A percentile compares a stretch with the other conserved stretches of the same genome.
phyloP scores from a whole-genome alignment of 2,797 vertebrate species.

The Pristis pectinata region DNA sequence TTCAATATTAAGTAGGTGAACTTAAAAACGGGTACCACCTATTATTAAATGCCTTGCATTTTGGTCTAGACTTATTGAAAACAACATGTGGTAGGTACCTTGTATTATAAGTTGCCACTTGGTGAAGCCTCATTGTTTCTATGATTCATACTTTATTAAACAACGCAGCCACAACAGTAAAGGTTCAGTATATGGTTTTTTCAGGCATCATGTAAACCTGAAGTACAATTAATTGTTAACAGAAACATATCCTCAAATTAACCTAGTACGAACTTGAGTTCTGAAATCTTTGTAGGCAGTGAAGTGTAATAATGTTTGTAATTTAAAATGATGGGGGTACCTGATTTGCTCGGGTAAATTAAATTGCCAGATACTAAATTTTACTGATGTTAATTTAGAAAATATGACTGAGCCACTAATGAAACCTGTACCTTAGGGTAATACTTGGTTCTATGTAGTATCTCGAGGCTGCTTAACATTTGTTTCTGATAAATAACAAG shows the following conservation, averaged over 20 bases:
- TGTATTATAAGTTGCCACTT: not conserved
- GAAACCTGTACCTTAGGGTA: not conserved
- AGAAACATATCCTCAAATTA: too few relatives aligned
- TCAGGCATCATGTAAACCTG: too few relatives aligned
- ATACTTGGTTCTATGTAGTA: not conserved
- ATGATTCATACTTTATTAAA: not conserved
- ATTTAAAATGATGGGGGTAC: not conserved
- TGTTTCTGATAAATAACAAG: not conserved
- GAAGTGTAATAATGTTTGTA: not conserved
- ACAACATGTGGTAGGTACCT: too few relatives aligned
- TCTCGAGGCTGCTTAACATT: not conserved
- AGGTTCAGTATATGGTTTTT: not conserved
- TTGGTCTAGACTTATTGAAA: not conserved
- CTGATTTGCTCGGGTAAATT: not conserved
- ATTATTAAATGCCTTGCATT: not conserved
- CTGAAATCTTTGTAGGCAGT: too few relatives aligned
- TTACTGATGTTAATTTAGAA: not conserved
- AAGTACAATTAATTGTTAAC: too few relatives aligned
- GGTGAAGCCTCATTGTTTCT: not conserved
- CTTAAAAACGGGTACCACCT: not conserved
- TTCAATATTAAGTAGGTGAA: not conserved
- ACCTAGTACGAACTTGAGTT: too few relatives aligned
- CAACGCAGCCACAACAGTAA: not conserved
- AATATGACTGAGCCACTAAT: not conserved
- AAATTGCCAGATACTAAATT: not conserved